phyloP scores from a whole-genome alignment of 1,140 invertebrate species.

The Atta colombica region DNA sequence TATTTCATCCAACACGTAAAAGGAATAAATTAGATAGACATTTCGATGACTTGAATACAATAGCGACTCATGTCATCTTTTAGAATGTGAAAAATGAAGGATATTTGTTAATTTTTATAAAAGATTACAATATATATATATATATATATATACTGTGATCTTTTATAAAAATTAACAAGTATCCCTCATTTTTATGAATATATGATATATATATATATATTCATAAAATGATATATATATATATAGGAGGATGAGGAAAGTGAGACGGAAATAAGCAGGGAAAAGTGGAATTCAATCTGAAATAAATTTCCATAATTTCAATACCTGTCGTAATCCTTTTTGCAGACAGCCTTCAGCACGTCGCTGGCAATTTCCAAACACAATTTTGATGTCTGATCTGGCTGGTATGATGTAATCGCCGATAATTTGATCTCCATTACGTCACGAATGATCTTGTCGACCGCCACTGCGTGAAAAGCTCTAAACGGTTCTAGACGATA shows the following conservation, averaged over 20 bases:
- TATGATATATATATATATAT: too few relatives aligned
- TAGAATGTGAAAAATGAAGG: background rate
- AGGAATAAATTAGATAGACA: background rate
- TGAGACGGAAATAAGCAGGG: background rate
- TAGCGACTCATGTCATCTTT: too few relatives aligned
- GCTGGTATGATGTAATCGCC: conserved; percentile 58
- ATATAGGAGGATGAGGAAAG: background rate
- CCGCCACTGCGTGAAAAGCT: conserved; percentile 46
- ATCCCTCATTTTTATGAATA: too few relatives aligned
- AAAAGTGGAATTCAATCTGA: conserved; percentile 44
- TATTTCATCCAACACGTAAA: background rate
- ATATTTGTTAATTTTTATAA: too few relatives aligned
- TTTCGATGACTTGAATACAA: background rate
- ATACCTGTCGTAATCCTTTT: conserved; percentile 76
- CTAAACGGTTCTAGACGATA: conserved; percentile 69
- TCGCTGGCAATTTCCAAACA: conserved; percentile 67
- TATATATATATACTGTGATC: too few relatives aligned
- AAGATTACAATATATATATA: too few relatives aligned
- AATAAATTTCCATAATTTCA: conserved; percentile 56
- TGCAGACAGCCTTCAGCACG: conserved; percentile 63
- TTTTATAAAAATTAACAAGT: too few relatives aligned
- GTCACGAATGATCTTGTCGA: conserved; percentile 64
- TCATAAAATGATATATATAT: too few relatives aligned
- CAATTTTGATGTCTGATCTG: conserved; percentile 58
- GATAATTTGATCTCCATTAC: conserved; percentile 66